Base-by-base conservation (phyloP, 1,140 invertebrate genomes). In the Heliconius melpomene region DNA sequence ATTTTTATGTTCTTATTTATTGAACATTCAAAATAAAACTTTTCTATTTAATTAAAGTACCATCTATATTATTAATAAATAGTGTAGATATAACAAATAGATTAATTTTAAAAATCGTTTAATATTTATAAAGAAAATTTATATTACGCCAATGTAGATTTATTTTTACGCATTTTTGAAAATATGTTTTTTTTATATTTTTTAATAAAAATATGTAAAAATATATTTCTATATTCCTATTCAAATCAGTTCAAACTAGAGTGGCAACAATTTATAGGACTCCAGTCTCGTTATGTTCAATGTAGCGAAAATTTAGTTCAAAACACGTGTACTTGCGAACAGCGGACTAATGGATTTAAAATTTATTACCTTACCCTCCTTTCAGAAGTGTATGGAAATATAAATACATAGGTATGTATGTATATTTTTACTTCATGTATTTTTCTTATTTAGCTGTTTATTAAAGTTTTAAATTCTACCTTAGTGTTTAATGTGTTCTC, bases 251-350 rank as follows among this genome's bases (percentile, higher is more conserved):
- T 84, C 84, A 86, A 88, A 90, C 60, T 66, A 82, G 82, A 82
- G 80, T 88, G 86, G 87, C 87, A 92, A 92, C 91, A 93, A 91
- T 87, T 94, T 90, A 94, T 86, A 88, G 87, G 92, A 89, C 93
- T 89, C 91, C 90, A 93, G 91, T 88, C 90, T 94, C 91, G 88
- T 94, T 92, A 93, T 88, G 90, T 93, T 93, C 91, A 94, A 94
- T 94, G 93, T 88, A 93, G 89, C 90, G 91, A 85, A 77, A 82
- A 81, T 78, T 83, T 84, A 87, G 91, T 83, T 88, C 84, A 86
- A 87, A 93, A 91, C 93, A 93, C 92, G 91, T 94, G 93, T 94
- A 86, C 88, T 89, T 87, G 60, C 13, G 60, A 29, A 85, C 82
- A 89, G 88, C 85, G 84, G 84, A 86, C 93, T 93, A 94, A 94